phyloP scores from a whole-genome alignment of 2,113 vertebrate species.

The Jacana jacana region DNA sequence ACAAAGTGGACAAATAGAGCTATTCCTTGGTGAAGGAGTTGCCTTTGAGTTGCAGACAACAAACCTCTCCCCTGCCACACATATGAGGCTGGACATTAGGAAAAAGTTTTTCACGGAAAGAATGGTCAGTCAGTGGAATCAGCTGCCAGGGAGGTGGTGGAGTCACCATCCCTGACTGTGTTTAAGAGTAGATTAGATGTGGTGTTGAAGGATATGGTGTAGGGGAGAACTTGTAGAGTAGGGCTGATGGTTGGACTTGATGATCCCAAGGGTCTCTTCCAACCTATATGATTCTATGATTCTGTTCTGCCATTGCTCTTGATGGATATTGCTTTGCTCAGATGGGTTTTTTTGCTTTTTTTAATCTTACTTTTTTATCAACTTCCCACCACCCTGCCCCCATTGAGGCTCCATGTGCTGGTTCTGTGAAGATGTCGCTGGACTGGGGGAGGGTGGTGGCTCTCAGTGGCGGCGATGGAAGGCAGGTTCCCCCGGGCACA shows the following conservation, averaged over 20 bases:
- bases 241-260: no score
- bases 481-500: neutral
- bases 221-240: no score
- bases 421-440: neutral
- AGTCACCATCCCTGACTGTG: no score
- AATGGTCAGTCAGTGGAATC: no score
- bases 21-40: neutral
- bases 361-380: neutral
- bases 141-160: no score
- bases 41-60: neutral
- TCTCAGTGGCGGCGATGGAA: neutral
- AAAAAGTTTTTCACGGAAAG: no score
- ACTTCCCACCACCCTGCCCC: neutral
- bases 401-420: neutral
- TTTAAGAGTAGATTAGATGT: no score
- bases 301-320: neutral
- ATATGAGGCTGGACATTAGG: no score
- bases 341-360: fast-evolving
- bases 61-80: neutral
- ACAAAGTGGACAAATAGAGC: neutral
- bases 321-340: neutral
- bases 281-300: no score
- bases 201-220: no score
- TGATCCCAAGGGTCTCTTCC: no score
- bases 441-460: neutral